Evolutionary conservation across 2,888 invertebrate genomes (phyloP), one percentile per base, ranked within the genome.

Genomic region (Clusia tigrina): DNA sequence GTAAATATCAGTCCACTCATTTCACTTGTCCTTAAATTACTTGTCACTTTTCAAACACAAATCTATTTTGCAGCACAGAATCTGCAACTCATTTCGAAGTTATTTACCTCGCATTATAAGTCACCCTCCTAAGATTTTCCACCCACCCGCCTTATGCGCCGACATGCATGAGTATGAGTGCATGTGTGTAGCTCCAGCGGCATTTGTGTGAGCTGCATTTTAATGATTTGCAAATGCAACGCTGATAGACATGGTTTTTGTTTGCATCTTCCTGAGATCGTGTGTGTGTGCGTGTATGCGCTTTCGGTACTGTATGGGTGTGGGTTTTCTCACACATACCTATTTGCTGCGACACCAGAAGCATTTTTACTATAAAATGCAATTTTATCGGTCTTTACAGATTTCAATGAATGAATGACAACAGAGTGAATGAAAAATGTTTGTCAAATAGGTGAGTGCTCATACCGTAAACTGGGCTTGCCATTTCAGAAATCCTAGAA

Each of bases 331-430:
- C 42, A n/a, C 9, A 42, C 42, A 42, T 42, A 5, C n/a, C 42
- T n/a, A n/a, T n/a, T n/a, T n/a, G n/a, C n/a, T n/a, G n/a, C n/a
- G n/a, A n/a, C n/a, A 42, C 9, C 42, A 42, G 12, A 42, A n/a
- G 42, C 42, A 42, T 42, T 42, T 42, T 12, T 9, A 69, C 77
- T 66, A 71, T 72, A 72, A 75, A 77, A 78, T 78, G 77, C 74
- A 78, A 75, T 75, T 75, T 75, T 78, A 75, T 75, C 77, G 77
- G 74, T 77, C 74, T 71, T 78, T 77, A 78, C 77, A 76, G 75
- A 77, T 66, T 25, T 38, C 63, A 62, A 65, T 62, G 62, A 38
- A 65, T 59, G 58, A 25, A 48, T 32, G 55, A 37, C n/a, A n/a
- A n/a, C n/a, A n/a, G n/a, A n/a, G 42, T 54, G 55, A 37, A 52